Conservation (phyloP, 2,797 vertebrate genomes). For the Sebastiscus tertius region DNA sequence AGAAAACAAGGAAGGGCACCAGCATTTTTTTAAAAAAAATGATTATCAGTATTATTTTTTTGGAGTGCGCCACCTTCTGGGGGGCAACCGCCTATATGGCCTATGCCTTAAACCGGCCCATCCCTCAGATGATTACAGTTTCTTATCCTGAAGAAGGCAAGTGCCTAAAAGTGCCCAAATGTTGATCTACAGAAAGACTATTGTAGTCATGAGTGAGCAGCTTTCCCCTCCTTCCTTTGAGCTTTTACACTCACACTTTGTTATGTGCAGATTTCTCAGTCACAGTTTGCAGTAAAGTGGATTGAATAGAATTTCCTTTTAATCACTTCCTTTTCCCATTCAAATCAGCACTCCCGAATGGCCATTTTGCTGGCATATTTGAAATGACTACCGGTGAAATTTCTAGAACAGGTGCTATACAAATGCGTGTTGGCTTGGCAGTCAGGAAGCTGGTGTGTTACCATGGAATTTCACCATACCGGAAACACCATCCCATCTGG, state of each 20-base stretch:
- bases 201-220: background rate
- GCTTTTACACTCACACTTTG: background rate
- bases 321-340: background rate
- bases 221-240: background rate
- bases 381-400: background rate
- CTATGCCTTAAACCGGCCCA: no score
- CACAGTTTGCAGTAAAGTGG: background rate
- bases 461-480: background rate
- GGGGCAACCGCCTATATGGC: no score
- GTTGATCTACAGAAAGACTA: background rate
- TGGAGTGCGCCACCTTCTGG: no score
- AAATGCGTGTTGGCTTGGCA: background rate
- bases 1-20: no score
- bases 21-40: no score
- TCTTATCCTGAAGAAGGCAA: background rate
- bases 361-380: background rate
- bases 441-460: constrained; percentile 15
- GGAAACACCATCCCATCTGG: background rate
- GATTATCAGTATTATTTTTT: no score
- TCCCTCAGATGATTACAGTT: background rate
- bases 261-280: background rate
- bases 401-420: background rate
- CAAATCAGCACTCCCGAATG: background rate
- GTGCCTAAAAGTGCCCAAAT: background rate
- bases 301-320: constrained; percentile 18